Evolutionary conservation across 2,888 invertebrate species (phyloP).

Genomic region (Sussaba pulchella): DNA sequence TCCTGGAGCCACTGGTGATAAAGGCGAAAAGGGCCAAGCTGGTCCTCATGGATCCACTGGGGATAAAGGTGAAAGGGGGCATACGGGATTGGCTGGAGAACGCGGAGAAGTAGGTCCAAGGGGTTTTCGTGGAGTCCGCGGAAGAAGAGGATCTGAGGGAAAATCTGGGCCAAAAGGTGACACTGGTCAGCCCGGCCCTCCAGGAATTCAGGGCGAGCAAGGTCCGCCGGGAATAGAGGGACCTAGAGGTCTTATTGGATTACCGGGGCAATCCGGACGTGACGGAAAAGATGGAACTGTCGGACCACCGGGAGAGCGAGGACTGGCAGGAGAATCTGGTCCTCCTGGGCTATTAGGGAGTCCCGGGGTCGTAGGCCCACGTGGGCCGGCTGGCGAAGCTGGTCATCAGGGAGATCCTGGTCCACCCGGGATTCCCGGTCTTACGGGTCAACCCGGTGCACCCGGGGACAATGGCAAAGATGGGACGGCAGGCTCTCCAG

Average conservation of each 20-base stretch:
- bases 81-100: conserved; percentile 90
- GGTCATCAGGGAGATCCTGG: conserved; percentile 87
- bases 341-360: conserved; percentile 89
- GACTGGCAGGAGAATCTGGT: conserved; percentile 91
- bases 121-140: conserved; percentile 91
- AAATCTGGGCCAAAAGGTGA: conserved; percentile 90
- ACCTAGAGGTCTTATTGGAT: conserved; percentile 90
- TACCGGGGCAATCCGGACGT: conserved; percentile 89
- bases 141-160: conserved; percentile 89
- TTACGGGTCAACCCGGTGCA: conserved; percentile 87
- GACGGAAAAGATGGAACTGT: conserved; percentile 91
- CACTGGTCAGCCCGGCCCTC: conserved; percentile 89
- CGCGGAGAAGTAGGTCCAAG: conserved; percentile 93
- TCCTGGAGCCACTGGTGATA: conserved; percentile 92
- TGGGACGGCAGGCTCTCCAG: conserved; percentile 81
- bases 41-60: conserved; percentile 89
- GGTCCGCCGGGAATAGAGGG: conserved; percentile 89
- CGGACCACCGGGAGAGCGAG: conserved; percentile 90
- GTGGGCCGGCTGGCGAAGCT: conserved; percentile 86
- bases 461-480: conserved; percentile 84
- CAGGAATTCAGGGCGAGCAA: conserved; percentile 86
- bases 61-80: conserved; percentile 91
- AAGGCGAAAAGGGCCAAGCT: conserved; percentile 89
- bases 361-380: conserved; percentile 90
- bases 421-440: conserved; percentile 86